These are phyloP conservation scores for Falco naumanni DNA, from an alignment of 2,797 vertebrate genomes.

Conservation along the genomic window DNA sequence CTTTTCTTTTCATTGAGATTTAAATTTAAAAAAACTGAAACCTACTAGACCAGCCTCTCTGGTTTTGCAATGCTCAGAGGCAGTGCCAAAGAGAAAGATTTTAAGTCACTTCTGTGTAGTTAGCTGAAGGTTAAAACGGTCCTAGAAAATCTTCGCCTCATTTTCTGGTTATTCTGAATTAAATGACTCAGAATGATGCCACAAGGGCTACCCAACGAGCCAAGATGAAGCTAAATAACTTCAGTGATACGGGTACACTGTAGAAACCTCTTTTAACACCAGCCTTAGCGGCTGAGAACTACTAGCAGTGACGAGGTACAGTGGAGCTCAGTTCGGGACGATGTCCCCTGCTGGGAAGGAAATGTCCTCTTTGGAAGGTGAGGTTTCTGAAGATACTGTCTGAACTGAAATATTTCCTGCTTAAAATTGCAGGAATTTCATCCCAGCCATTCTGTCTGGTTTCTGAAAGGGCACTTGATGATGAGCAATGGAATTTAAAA, in stretches of 20 bases:
- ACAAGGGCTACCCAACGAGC: background rate
- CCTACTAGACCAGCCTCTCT: background rate
- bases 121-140: background rate
- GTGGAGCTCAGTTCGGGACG: background rate
- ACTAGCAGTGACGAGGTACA: background rate
- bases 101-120: background rate
- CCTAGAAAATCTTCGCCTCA: background rate
- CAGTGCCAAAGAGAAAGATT: background rate
- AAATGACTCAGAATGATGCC: background rate
- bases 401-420: constrained; percentile 24
- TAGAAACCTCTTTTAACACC: background rate
- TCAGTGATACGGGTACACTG: background rate
- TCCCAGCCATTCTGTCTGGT: background rate
- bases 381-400: constrained; percentile 19
- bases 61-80: background rate
- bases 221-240: background rate
- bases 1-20: background rate
- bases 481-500: constrained; percentile 12
- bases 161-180: constrained; percentile 16
- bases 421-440: background rate
- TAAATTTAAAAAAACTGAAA: background rate
- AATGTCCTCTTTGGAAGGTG: constrained; percentile 6
- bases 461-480: background rate
- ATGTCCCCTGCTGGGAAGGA: background rate
- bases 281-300: background rate